phyloP scores from a whole-genome alignment of 2,888 invertebrate genomes.

The Chelonus formosanus region DNA sequence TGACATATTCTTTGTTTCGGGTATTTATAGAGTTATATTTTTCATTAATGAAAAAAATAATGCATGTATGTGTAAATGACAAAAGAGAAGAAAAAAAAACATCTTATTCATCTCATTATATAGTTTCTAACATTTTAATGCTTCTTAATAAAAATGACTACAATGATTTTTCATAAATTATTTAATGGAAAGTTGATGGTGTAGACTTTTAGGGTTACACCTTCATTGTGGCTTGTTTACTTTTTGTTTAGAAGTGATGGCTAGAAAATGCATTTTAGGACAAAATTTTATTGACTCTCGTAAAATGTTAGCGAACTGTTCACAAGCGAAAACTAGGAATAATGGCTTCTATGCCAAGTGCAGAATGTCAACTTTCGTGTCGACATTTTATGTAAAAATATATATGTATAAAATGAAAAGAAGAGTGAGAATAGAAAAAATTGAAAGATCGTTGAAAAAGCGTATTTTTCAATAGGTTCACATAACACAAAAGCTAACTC shows the following conservation, averaged over 20 bases:
- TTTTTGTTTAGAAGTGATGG: neutral
- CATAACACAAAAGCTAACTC: conserved; percentile 34
- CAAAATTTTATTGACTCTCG: conserved; percentile 15
- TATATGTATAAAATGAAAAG: neutral
- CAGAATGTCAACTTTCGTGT: conserved; percentile 42
- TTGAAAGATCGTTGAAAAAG: neutral
- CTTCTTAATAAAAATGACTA: no score
- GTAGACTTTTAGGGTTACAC: no score
- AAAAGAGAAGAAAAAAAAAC: no score
- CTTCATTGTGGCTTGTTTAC: neutral
- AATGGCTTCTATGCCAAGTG: conserved; percentile 42
- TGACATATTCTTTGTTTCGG: no score
- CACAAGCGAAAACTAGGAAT: conserved; percentile 26
- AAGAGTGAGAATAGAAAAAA: conserved; percentile 29
- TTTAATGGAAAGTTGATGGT: no score
- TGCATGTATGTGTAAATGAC: no score
- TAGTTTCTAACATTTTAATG: no score
- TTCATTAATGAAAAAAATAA: no score
- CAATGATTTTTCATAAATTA: no score
- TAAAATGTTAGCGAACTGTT: conserved; percentile 23
- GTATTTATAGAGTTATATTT: no score
- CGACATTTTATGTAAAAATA: conserved; percentile 35
- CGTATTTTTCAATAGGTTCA: conserved; percentile 37
- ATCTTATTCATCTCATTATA: no score
- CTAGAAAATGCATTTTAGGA: conserved; percentile 15